Percentiles rank a stretch among this genome's conserved stretches.
These are phyloP conservation scores for Thyatira batis DNA, from an alignment of 2,888 invertebrate genomes.

Conservation along the genomic window DNA sequence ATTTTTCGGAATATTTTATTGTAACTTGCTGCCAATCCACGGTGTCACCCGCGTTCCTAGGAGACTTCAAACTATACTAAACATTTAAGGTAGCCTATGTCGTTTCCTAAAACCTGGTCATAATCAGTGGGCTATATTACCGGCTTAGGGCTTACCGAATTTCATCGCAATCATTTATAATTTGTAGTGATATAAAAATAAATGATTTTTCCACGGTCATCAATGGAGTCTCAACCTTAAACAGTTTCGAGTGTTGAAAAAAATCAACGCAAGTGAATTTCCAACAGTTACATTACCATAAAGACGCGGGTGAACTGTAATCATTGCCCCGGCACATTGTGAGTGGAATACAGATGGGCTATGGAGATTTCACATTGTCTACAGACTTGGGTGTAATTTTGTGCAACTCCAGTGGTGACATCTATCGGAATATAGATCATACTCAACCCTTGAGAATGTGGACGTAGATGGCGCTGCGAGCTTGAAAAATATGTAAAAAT, in stretches of 20 bases:
- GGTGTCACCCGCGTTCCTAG: too few relatives aligned
- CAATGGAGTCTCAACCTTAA: background rate
- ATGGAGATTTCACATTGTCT: conserved; percentile 20
- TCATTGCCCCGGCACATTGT: conserved; percentile 59
- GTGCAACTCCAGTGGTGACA: background rate
- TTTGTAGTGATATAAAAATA: background rate
- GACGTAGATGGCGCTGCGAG: conserved; percentile 1
- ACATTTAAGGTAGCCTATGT: too few relatives aligned
- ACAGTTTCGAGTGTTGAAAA: conserved; percentile 32
- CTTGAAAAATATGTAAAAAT: too few relatives aligned
- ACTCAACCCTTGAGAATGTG: background rate
- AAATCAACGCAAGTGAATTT: conserved; percentile 72
- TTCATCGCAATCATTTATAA: too few relatives aligned
- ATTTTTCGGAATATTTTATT: too few relatives aligned
- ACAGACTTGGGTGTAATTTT: conserved; percentile 12
- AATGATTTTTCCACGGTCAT: background rate
- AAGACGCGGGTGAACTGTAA: conserved; percentile 65
- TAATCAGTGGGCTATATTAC: too few relatives aligned
- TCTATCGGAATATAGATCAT: background rate
- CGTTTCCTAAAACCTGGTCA: too few relatives aligned
- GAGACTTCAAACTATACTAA: too few relatives aligned
- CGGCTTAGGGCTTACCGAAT: too few relatives aligned
- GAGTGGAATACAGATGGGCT: conserved; percentile 56
- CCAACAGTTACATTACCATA: conserved; percentile 67
- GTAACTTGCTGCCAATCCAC: too few relatives aligned